Percentiles rank a stretch among this genome's conserved stretches.
Evolutionary conservation across 2,797 vertebrate genomes (phyloP).

Genomic region (Acanthurus leucopareius): DNA sequence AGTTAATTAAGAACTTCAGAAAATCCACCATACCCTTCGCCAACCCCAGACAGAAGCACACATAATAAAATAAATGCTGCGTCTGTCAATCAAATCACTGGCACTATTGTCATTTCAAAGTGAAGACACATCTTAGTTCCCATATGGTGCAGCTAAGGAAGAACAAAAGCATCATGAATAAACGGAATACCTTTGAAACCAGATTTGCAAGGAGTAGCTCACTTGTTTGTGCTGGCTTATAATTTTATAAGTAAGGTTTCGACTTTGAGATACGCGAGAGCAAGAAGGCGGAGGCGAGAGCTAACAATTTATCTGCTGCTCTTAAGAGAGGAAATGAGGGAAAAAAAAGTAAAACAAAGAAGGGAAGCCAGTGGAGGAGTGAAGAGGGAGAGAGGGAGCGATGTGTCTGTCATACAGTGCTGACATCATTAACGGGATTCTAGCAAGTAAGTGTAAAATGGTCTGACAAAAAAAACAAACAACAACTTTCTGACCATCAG

Average conservation of each 20-base stretch:
- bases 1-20: conserved; percentile 76
- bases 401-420: conserved; percentile 38
- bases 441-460: conserved; percentile 12
- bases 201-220: conserved; percentile 69
- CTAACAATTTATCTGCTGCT: conserved; percentile 59
- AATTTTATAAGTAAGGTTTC: conserved; percentile 60
- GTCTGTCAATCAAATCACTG: conserved; percentile 77
- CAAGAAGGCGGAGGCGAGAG: conserved; percentile 46
- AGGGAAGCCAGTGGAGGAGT: neutral
- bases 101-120: conserved; percentile 72
- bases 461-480: conserved; percentile 24
- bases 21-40: conserved; percentile 37
- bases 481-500: conserved; percentile 48
- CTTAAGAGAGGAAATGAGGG: conserved; percentile 52
- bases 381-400: neutral
- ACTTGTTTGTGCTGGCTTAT: conserved; percentile 68
- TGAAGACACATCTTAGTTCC: conserved; percentile 70
- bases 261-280: conserved; percentile 62
- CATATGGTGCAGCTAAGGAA: conserved; percentile 71
- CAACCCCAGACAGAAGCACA: conserved; percentile 56
- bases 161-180: conserved; percentile 76
- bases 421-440: conserved; percentile 44
- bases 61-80: conserved; percentile 56
- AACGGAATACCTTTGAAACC: conserved; percentile 76
- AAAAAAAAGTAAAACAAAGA: conserved; percentile 27